phyloP scores from a whole-genome alignment of 2,113 vertebrate species.

The Pipra filicauda region DNA sequence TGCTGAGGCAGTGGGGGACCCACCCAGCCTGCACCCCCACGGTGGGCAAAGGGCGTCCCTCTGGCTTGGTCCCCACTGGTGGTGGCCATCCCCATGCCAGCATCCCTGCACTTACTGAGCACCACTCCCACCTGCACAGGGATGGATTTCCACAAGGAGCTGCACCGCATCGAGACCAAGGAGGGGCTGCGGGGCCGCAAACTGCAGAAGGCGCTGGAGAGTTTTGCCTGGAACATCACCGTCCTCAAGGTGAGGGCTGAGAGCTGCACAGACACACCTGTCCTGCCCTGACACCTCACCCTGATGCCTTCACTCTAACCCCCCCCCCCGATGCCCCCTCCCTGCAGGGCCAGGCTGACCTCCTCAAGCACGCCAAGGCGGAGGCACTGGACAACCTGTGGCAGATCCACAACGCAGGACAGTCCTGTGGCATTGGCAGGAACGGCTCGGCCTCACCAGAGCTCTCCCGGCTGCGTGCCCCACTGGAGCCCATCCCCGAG shows the following conservation, averaged over 20 bases:
- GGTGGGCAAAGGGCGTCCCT: not conserved
- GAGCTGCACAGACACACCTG: fast-evolving
- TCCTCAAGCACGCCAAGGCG: constrained; percentile 87
- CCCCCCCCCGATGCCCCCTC: fast-evolving
- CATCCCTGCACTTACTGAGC: fast-evolving
- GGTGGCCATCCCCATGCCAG: not conserved
- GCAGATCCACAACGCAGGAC: constrained; percentile 90
- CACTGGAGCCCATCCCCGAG: constrained; percentile 76
- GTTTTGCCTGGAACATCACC: constrained; percentile 88
- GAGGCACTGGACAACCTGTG: constrained; percentile 87
- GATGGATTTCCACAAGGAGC: constrained; percentile 88
- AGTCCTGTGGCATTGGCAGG: constrained; percentile 87
- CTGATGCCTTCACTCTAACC: not conserved
- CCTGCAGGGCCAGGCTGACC: constrained; percentile 86
- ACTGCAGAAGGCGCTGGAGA: constrained; percentile 86
- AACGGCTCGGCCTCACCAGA: constrained; percentile 77
- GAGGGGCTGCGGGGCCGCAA: constrained; percentile 89
- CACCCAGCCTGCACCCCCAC: not conserved
- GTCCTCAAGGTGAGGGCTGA: constrained; percentile 65
- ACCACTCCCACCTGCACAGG: constrained; percentile 48
- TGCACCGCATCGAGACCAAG: constrained; percentile 83
- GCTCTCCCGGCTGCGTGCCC: constrained; percentile 18
- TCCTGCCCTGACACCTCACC: not conserved
- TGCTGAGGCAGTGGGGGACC: not conserved
- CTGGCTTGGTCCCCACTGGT: fast-evolving